Percentiles rank a stretch among this genome's conserved stretches.
Conservation (phyloP, 2,113 vertebrate species). For the Brachyhypopomus occidentalis region DNA sequence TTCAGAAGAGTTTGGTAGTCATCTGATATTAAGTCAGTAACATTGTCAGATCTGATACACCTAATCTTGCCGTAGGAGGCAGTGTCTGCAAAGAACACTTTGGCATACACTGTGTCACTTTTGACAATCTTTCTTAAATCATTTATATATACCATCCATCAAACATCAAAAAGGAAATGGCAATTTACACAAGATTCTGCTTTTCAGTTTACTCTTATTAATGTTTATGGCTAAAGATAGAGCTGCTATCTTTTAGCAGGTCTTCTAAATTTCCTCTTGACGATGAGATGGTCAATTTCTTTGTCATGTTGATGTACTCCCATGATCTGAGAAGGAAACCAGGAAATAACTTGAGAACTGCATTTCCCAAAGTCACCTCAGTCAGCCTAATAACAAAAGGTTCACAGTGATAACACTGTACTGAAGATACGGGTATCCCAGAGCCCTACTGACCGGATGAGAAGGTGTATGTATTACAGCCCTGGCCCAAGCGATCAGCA, state of each 20-base stretch:
- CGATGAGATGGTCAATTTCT: slow-evolving; percentile 87
- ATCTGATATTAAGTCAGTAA: no score
- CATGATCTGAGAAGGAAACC: slow-evolving; percentile 70
- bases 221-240: neutral
- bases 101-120: no score
- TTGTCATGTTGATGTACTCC: slow-evolving; percentile 69
- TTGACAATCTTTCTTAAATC: no score
- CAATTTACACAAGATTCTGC: slow-evolving; percentile 33
- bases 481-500: no score
- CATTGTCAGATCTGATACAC: no score
- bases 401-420: no score
- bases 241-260: slow-evolving; percentile 61
- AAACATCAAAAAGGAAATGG: neutral
- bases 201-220: neutral
- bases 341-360: neutral
- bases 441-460: slow-evolving; percentile 73
- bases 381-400: no score
- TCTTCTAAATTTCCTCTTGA: slow-evolving; percentile 83
- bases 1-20: slow-evolving; percentile 22
- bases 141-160: neutral
- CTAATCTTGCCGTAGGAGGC: no score
- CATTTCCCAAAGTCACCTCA: neutral
- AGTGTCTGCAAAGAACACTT: no score
- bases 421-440: neutral
- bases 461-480: slow-evolving; percentile 65